phyloP scores from a whole-genome alignment of 2,888 invertebrate genomes.

The Hydriomena furcata region DNA sequence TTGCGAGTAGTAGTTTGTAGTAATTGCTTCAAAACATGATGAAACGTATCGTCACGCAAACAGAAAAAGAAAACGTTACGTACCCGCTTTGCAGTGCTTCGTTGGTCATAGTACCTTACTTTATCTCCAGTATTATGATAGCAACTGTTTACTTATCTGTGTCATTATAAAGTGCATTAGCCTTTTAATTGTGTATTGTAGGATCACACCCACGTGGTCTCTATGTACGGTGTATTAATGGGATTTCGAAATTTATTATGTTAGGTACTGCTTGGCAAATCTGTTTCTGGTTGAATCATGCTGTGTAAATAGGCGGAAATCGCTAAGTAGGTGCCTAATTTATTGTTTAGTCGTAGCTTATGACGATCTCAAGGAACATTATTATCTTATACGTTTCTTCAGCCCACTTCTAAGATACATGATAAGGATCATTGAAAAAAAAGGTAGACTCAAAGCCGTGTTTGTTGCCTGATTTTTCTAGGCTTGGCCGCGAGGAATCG shows the following conservation, averaged over 20 bases:
- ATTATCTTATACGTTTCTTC: too few relatives aligned
- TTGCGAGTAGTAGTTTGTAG: too few relatives aligned
- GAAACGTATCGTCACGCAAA: too few relatives aligned
- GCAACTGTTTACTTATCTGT: constrained; percentile 25
- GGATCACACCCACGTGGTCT: constrained; percentile 52
- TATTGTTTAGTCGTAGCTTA: constrained; percentile 1
- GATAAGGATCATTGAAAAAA: too few relatives aligned
- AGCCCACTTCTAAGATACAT: too few relatives aligned
- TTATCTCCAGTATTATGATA: constrained; percentile 41
- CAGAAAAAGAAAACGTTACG: too few relatives aligned
- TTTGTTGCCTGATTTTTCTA: too few relatives aligned
- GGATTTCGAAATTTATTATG: constrained; percentile 40
- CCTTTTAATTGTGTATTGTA: constrained; percentile 68
- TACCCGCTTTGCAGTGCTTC: not conserved
- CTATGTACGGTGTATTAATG: constrained; percentile 38
- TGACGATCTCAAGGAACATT: too few relatives aligned
- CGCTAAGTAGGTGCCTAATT: not conserved
- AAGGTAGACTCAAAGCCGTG: too few relatives aligned
- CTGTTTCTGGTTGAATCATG: constrained; percentile 28
- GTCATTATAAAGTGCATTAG: constrained; percentile 58
- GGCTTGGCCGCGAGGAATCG: too few relatives aligned
- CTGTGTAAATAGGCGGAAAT: constrained; percentile 16
- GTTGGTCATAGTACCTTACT: constrained; percentile 5
- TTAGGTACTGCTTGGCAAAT: constrained; percentile 28
- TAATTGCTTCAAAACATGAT: too few relatives aligned